These are phyloP conservation scores for Aplidium turbinatum DNA, from an alignment of 23 tunicate species.

Conservation along the genomic window DNA sequence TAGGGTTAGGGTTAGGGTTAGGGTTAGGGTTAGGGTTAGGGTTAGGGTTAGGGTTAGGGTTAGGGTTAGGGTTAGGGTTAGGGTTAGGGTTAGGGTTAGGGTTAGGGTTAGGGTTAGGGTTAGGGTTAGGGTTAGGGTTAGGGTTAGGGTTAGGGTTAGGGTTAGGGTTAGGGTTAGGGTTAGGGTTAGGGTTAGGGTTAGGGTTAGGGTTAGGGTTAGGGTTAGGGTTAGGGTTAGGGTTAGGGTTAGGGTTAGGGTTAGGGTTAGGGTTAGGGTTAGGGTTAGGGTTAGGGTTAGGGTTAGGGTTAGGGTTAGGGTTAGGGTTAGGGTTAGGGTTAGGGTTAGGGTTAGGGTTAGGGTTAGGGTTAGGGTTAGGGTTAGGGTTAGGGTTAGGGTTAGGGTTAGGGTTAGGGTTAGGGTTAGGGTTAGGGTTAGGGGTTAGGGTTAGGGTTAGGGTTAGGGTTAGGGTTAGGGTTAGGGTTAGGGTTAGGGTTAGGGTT, in stretches of 20 bases:
- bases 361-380: conserved; percentile 28
- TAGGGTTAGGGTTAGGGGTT: too few relatives aligned
- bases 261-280: conserved; percentile 45
- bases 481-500: conserved; percentile 64
- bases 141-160: conserved; percentile 55
- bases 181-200: conserved; percentile 48
- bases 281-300: conserved; percentile 47
- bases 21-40: conserved; percentile 43
- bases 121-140: conserved; percentile 16
- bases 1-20: conserved; percentile 33
- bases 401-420: conserved; percentile 46
- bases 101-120: conserved; percentile 15
- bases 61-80: conserved; percentile 18
- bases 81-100: conserved; percentile 11
- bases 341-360: conserved; percentile 32
- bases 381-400: conserved; percentile 41
- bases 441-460: too few relatives aligned
- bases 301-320: conserved; percentile 44
- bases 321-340: conserved; percentile 38
- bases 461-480: conserved; percentile 66
- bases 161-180: conserved; percentile 51
- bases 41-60: conserved; percentile 30
- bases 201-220: conserved; percentile 48
- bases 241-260: conserved; percentile 44
- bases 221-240: conserved; percentile 38